Conservation (phyloP, 2,797 vertebrate species). For the Alectoris magna region DNA sequence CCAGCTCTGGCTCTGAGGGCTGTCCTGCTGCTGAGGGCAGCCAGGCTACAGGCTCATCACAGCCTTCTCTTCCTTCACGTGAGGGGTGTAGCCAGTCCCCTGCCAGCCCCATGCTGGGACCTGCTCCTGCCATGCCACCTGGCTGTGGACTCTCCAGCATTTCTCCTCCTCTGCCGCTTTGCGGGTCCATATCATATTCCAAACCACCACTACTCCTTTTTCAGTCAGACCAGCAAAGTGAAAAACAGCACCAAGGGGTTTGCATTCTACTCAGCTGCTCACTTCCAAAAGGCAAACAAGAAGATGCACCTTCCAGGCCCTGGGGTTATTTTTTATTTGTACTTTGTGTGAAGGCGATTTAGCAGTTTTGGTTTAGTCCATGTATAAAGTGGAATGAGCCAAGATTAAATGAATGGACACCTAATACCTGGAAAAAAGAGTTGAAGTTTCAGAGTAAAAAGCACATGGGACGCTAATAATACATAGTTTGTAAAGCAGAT, state of each 20-base stretch:
- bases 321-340: neutral
- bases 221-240: neutral
- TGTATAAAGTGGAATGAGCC: neutral
- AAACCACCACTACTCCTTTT: neutral
- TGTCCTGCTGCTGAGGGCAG: neutral
- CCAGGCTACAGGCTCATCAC: neutral
- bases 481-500: neutral
- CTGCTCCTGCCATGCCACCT: fast-evolving
- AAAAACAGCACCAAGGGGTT: neutral
- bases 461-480: neutral
- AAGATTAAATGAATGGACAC: neutral
- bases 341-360: neutral
- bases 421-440: neutral
- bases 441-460: neutral
- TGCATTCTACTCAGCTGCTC: neutral
- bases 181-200: neutral
- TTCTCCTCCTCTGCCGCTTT: neutral
- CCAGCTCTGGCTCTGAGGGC: conserved; percentile 10
- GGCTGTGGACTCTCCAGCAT: neutral
- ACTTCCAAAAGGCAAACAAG: neutral
- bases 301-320: neutral
- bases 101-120: neutral
- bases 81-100: neutral
- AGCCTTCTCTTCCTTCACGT: neutral
- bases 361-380: neutral